Evolutionary conservation across 1,140 invertebrate genomes (phyloP), one percentile per base, ranked within the genome.

Genomic region (Ylistrum balloti): DNA sequence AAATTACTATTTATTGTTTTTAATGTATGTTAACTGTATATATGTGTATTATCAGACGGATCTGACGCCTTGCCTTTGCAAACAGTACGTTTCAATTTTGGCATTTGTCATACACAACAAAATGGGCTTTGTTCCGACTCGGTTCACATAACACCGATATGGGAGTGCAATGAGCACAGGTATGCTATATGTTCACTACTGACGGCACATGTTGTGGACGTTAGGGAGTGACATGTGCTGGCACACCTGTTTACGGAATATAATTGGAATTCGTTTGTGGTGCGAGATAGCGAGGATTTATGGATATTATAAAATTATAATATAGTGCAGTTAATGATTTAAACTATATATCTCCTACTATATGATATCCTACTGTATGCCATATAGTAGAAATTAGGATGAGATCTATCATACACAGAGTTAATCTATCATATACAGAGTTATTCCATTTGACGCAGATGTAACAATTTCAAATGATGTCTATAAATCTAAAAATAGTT

Each of bases 51-150:
- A 74, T n/a, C 22, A n/a, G 56, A n/a, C 13, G 56, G 56, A 74
- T 74, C 2, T n/a, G 17, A 74, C 56, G 22, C 22, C 56, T 28
- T 74, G n/a, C 28, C 22, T 28, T 74, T 74, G n/a, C 13, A 74
- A 74, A 5, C 22, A 28, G 56, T 3, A 28, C 20, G 56, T n/a
- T 74, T 74, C 9, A 74, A 74, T 28, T 74, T 74, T 0, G 56
- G n/a, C n/a, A 74, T 74, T 74, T 28, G 56, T 74, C 56, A 74
- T 74, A n/a, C 56, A 22, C 56, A 74, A 74, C 56, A 74, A 74
- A 74, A 74, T 28, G 56, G 56, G 56, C 56, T 74, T 74, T 74
- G 56, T 74, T 74, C 56, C 56, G 56, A 74, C 56, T 74, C 56
- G 56, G 56, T 74, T 74, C 56, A 74, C 56, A 74, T 17, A 74